Evolutionary conservation across 2,113 vertebrate genomes (phyloP).

Genomic region (Uria aalge): DNA sequence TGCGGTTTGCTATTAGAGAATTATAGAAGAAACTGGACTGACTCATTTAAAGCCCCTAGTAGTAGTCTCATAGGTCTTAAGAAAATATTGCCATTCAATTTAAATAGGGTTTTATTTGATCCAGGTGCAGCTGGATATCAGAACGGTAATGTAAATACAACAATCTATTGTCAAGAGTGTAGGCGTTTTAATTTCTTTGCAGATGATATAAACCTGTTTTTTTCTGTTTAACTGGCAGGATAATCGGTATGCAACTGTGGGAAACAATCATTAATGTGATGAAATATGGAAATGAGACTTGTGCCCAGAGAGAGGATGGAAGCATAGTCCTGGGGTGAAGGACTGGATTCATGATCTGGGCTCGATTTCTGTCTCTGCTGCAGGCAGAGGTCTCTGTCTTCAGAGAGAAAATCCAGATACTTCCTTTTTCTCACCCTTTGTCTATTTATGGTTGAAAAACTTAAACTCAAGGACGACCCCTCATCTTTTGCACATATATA

Average conservation of each 20-base stretch:
- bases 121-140: constrained; percentile 44
- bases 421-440: neutral
- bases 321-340: neutral
- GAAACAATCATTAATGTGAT: neutral
- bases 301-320: neutral
- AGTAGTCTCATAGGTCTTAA: constrained; percentile 9
- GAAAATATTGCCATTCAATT: constrained; percentile 31
- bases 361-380: neutral
- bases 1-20: neutral
- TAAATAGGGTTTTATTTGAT: constrained; percentile 38
- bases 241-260: constrained; percentile 1
- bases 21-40: neutral
- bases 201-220: neutral
- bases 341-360: neutral
- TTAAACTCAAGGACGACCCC: neutral
- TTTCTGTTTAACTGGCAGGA: constrained; percentile 37
- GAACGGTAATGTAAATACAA: constrained; percentile 18
- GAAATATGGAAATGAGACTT: constrained; percentile 3
- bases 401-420: neutral
- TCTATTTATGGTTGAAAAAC: neutral
- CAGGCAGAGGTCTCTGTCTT: neutral
- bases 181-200: constrained; percentile 28
- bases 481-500: neutral
- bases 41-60: neutral
- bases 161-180: neutral